Evolutionary conservation across 2,797 vertebrate genomes (phyloP).

Genomic region (Macropodus opercularis): DNA sequence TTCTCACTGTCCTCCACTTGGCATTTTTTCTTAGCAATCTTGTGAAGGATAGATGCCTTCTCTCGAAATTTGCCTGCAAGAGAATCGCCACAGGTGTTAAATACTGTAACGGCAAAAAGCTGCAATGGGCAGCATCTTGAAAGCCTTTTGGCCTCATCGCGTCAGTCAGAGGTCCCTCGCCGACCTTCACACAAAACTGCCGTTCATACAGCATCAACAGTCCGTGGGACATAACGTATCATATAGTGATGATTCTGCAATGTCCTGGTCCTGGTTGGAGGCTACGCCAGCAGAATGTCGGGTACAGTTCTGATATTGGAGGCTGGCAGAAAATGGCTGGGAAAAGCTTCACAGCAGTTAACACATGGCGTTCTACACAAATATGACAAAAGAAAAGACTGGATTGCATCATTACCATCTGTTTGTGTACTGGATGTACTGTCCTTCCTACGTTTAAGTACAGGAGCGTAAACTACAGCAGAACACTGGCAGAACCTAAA

Average conservation of each 20-base stretch:
- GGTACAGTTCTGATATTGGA: slow-evolving; percentile 34
- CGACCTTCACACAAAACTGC: slow-evolving; percentile 50
- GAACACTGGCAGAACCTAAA: slow-evolving; percentile 18
- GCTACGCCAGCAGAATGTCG: slow-evolving; percentile 50
- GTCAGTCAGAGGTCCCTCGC: slow-evolving; percentile 32
- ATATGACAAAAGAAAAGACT: not conserved
- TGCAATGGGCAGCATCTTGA: not conserved
- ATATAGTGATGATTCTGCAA: slow-evolving; percentile 74
- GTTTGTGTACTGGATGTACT: not conserved
- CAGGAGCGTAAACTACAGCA: not conserved
- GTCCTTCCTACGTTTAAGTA: not conserved
- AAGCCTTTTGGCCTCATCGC: slow-evolving; percentile 14
- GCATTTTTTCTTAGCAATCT: slow-evolving; percentile 99
- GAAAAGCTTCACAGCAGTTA: slow-evolving; percentile 15
- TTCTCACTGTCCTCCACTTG: slow-evolving; percentile 94
- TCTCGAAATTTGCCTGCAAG: slow-evolving; percentile 95
- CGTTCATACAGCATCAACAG: slow-evolving; percentile 43
- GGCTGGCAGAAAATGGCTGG: slow-evolving; percentile 11
- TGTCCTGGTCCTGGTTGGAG: slow-evolving; percentile 55
- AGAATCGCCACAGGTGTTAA: slow-evolving; percentile 39
- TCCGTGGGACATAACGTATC: slow-evolving; percentile 64
- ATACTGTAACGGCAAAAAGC: not conserved
- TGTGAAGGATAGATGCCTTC: slow-evolving; percentile 97
- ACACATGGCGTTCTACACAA: not conserved
- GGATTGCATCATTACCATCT: slow-evolving; percentile 1